These are phyloP conservation scores for Lonchura striata DNA, from an alignment of 2,113 vertebrate species.

Conservation along the genomic window DNA sequence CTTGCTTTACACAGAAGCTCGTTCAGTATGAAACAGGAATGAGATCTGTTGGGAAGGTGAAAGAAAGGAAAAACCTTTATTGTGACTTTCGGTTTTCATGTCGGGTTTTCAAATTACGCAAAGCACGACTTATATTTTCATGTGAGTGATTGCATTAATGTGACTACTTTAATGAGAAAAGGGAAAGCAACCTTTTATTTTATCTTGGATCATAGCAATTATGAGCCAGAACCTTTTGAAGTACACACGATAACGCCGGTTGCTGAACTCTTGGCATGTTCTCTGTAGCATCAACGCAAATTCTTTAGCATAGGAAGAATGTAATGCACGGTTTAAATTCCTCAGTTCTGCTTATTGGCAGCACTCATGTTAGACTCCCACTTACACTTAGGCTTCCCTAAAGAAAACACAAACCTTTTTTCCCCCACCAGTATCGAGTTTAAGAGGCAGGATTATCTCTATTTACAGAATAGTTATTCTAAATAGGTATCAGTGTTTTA, in stretches of 20 bases:
- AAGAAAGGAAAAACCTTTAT: conserved; percentile 58
- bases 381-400: conserved; percentile 12
- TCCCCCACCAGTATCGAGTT: conserved; percentile 11
- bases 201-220: conserved; percentile 34
- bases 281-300: conserved; percentile 20
- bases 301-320: background rate
- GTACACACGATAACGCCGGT: background rate
- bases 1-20: conserved; percentile 63
- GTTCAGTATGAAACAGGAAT: conserved; percentile 51
- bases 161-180: conserved; percentile 55
- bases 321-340: background rate
- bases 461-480: conserved; percentile 69
- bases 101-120: conserved; percentile 26
- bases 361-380: background rate
- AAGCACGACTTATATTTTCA: conserved; percentile 32
- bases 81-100: conserved; percentile 58
- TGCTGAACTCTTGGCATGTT: conserved; percentile 30
- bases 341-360: conserved; percentile 24
- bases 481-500: conserved; percentile 75
- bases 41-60: conserved; percentile 51
- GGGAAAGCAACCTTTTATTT: conserved; percentile 47
- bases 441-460: conserved; percentile 67
- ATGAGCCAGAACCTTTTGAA: conserved; percentile 42
- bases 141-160: conserved; percentile 42
- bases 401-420: conserved; percentile 31